Evolutionary conservation across 2,113 vertebrate species (phyloP).

Genomic region (Condylura cristata): DNA sequence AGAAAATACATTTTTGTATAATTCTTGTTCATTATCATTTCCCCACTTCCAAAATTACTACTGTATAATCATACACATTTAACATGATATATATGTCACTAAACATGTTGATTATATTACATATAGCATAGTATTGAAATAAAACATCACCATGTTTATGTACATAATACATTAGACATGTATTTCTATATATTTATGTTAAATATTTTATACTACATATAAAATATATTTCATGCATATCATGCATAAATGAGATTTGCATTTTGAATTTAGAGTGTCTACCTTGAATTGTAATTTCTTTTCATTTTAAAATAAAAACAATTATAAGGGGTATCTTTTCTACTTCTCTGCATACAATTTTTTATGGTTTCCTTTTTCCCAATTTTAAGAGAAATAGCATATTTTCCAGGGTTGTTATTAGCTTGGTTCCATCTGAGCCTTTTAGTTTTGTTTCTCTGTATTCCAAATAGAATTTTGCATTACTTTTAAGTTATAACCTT

Average conservation of each 20-base stretch:
- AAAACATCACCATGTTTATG: background rate
- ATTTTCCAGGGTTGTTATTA: too few species aligned
- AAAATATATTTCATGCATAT: too few species aligned
- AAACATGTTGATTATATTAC: background rate
- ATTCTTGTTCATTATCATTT: background rate
- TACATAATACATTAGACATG: background rate
- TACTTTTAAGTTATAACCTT: slow-evolving; percentile 12
- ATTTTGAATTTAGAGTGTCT: background rate
- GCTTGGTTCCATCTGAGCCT: too few species aligned
- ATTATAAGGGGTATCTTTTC: background rate
- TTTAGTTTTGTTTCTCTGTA: too few species aligned
- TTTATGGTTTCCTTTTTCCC: background rate
- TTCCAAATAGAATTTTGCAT: background rate
- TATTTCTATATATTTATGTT: background rate
- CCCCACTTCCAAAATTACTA: slow-evolving; percentile 1
- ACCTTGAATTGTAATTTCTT: background rate
- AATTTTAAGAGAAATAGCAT: background rate
- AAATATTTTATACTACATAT: too few species aligned
- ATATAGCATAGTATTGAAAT: background rate
- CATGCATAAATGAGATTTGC: background rate
- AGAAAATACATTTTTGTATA: background rate
- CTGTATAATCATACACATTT: background rate
- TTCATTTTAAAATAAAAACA: background rate
- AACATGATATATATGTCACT: background rate
- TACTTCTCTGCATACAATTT: background rate